phyloP scores from a whole-genome alignment of 2,888 invertebrate genomes.

The Ephialtes manifestator region DNA sequence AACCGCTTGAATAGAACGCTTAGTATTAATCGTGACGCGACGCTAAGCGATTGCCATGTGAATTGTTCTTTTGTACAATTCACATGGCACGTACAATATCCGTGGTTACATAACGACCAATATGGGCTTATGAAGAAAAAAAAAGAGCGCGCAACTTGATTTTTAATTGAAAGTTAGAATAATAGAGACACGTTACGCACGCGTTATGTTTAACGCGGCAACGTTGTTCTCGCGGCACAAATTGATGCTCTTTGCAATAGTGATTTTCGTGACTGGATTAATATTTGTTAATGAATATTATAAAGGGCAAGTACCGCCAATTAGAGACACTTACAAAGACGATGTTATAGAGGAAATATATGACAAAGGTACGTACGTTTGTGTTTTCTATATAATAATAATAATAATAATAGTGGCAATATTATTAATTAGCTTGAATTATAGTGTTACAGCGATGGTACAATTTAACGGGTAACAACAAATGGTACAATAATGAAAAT shows the following conservation, averaged over 20 bases:
- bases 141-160: neutral
- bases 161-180: too few relatives aligned
- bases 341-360: conserved; percentile 50
- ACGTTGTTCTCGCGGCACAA: conserved; percentile 47
- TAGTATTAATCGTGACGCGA: conserved; percentile 10
- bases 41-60: neutral
- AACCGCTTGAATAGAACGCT: conserved; percentile 15
- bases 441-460: conserved; percentile 75
- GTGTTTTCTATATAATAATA: too few relatives aligned
- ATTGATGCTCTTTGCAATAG: conserved; percentile 34
- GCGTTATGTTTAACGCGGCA: neutral
- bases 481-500: conserved; percentile 75
- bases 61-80: neutral
- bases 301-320: neutral
- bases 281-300: conserved; percentile 32
- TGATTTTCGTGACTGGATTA: conserved; percentile 14
- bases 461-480: conserved; percentile 68
- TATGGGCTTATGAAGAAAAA: neutral
- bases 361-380: conserved; percentile 48
- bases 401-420: too few relatives aligned
- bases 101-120: neutral
- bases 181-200: neutral
- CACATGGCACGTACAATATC: neutral
- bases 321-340: conserved; percentile 39
- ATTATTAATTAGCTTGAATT: neutral